phyloP scores from a whole-genome alignment of 2,113 vertebrate genomes.

The Mesembrinibis cayennensis region DNA sequence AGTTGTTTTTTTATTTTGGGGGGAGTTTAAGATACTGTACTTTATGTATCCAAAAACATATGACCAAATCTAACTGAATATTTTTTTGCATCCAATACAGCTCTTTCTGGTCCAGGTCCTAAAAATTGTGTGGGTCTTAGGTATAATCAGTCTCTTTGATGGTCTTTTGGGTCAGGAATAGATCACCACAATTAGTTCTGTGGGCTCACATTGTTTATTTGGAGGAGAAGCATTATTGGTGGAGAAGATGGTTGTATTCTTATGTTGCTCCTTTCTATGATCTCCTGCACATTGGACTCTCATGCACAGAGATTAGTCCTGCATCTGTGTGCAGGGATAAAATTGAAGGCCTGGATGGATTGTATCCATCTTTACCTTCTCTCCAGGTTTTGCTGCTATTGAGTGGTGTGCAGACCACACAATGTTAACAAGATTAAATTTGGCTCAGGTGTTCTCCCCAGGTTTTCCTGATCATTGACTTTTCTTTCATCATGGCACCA shows the following conservation, averaged over 20 bases:
- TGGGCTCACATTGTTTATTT: neutral
- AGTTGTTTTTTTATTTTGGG: neutral
- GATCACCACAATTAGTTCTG: neutral
- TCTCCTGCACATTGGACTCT: neutral
- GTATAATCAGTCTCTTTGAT: neutral
- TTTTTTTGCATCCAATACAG: neutral
- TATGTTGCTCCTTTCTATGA: neutral
- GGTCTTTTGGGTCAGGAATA: neutral
- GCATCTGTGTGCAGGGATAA: neutral
- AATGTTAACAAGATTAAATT: neutral
- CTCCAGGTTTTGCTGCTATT: neutral
- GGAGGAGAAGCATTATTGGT: neutral
- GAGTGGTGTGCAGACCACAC: neutral
- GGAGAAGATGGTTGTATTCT: neutral
- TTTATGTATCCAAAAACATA: neutral
- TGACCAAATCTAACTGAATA: neutral
- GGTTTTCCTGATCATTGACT: neutral
- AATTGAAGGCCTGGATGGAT: neutral
- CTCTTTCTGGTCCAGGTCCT: neutral
- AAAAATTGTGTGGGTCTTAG: neutral
- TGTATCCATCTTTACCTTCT: neutral
- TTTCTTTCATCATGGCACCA: neutral
- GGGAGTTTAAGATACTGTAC: neutral
- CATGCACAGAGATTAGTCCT: neutral
- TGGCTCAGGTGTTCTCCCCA: rapidly evolving